Evolutionary conservation across 1,140 invertebrate species (phyloP).

Genomic region (Drosophila kikkawai): DNA sequence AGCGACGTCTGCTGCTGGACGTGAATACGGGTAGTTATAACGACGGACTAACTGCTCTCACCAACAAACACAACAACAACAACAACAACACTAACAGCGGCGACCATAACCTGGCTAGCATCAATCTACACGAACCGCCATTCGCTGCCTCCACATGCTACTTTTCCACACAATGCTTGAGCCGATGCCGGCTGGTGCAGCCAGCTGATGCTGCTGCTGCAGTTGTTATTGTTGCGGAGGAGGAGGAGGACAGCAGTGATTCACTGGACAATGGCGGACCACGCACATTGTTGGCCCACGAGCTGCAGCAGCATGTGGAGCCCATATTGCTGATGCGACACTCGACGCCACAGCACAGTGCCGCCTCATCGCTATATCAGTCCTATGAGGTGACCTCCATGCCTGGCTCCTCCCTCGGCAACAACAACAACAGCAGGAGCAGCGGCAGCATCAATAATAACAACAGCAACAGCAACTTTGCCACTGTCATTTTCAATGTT

Average conservation of each 20-base stretch:
- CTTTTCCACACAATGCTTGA: conserved; percentile 68
- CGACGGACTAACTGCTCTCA: conserved; percentile 58
- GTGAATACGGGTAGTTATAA: conserved; percentile 82
- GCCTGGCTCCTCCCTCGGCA: not conserved
- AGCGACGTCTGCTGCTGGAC: conserved; percentile 73
- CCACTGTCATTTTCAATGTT: conserved; percentile 81
- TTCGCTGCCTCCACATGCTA: conserved; percentile 54
- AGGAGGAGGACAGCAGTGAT: conserved; percentile 30
- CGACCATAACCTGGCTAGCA: conserved; percentile 43
- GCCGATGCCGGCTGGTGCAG: conserved; percentile 23
- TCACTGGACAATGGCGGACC: conserved; percentile 52
- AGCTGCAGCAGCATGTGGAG: conserved; percentile 65
- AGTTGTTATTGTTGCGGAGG: conserved; percentile 23
- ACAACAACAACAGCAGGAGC: conserved; percentile 37
- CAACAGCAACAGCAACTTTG: conserved; percentile 70
- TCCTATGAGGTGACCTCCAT: conserved; percentile 50
- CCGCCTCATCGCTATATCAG: conserved; percentile 52
- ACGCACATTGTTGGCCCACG: conserved; percentile 58
- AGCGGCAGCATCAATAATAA: conserved; percentile 37
- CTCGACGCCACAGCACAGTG: conserved; percentile 60
- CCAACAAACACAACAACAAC: conserved; percentile 41
- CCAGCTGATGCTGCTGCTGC: conserved; percentile 10
- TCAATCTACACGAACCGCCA: conserved; percentile 58
- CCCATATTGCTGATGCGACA: conserved; percentile 61
- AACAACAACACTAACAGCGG: conserved; percentile 51